Evolutionary conservation across 1,140 invertebrate genomes (phyloP), one percentile per base, ranked within the genome.

Genomic region (Drosophila dunni): DNA sequence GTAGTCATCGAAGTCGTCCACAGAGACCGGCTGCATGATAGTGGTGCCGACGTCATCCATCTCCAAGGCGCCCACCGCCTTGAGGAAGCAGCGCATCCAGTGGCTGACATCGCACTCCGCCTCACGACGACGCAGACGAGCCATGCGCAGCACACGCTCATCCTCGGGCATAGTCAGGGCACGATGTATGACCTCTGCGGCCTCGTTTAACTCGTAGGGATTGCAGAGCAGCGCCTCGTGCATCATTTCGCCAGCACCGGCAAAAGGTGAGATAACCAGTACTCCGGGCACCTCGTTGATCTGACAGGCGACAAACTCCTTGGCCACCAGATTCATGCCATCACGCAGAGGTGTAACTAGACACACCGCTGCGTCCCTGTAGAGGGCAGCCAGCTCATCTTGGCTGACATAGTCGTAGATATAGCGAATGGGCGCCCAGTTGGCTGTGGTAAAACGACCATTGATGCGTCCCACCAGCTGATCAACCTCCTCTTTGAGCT

Each of bases 241-340:
- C 97, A 98, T 98, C 93, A 96, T 97, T 91, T 97, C 97, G 0
- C 96, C 97, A 15, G 97, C 97, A 2, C 97, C 97, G 64, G 97
- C 97, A 92, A 98, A 98, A 0, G 97, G 97, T 1, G 97, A 98
- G 2, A 98, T 95, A 46, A 98, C 97, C 5, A 98, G 92, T 0
- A 98, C 97, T 7, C 97, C 97, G 0, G 97, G 97, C 0, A 96
- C 95, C 10, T 95, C 95, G 72, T 97, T 97, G 7, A 97, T 97
- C 92, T 98, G 97, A 89, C 97, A 98, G 5, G 97, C 97, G 2
- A 98, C 97, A 84, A 97, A 98, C 92, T 98, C 97, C 92, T 98
- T 98, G 5, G 97, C 97, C 0, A 98, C 97, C 46, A 98, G 93
- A 93, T 98, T 98, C 97, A 98, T 98, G 48, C 97, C 97, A 91